A percentile compares a stretch with the other conserved stretches of the same genome.
These are phyloP conservation scores for Palaemon carinicauda DNA, from an alignment of 1,140 invertebrate genomes.

Conservation along the genomic window DNA sequence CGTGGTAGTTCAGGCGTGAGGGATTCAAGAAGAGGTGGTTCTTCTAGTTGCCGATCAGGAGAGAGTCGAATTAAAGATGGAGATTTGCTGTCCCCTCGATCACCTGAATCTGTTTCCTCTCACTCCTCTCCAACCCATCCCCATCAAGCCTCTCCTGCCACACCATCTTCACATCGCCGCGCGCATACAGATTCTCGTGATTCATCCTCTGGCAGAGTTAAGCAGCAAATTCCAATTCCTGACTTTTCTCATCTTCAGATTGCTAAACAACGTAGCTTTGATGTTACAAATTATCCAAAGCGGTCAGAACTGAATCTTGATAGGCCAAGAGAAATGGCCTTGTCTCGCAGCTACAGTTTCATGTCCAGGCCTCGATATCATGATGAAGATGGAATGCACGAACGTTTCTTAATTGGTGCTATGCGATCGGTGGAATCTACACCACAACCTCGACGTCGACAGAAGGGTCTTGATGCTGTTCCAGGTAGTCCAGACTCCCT, in stretches of 20 bases:
- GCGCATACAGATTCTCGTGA: conserved; percentile 22
- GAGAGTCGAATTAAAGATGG: conserved; percentile 24
- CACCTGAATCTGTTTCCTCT: conserved; percentile 45
- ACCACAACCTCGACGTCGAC: conserved; percentile 62
- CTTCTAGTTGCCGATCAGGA: conserved; percentile 8
- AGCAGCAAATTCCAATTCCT: not conserved
- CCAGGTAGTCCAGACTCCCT: conserved; percentile 47
- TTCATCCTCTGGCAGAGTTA: not conserved
- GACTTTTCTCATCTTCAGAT: conserved; percentile 50
- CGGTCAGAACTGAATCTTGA: conserved; percentile 28
- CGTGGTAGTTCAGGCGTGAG: conserved; percentile 18
- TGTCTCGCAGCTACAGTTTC: conserved; percentile 77
- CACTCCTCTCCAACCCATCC: conserved; percentile 49
- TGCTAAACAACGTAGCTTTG: conserved; percentile 67
- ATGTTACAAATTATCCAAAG: conserved; percentile 59
- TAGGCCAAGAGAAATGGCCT: conserved; percentile 60
- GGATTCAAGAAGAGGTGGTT: conserved; percentile 11
- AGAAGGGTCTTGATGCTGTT: conserved; percentile 49
- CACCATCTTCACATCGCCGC: conserved; percentile 45
- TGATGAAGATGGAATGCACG: conserved; percentile 81
- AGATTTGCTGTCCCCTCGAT: conserved; percentile 20
- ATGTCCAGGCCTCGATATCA: conserved; percentile 69
- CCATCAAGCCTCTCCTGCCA: conserved; percentile 35
- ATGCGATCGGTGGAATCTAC: conserved; percentile 65
- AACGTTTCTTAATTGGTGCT: conserved; percentile 74